phyloP scores from a whole-genome alignment of 2,888 invertebrate species.

The Tiphia femorata region DNA sequence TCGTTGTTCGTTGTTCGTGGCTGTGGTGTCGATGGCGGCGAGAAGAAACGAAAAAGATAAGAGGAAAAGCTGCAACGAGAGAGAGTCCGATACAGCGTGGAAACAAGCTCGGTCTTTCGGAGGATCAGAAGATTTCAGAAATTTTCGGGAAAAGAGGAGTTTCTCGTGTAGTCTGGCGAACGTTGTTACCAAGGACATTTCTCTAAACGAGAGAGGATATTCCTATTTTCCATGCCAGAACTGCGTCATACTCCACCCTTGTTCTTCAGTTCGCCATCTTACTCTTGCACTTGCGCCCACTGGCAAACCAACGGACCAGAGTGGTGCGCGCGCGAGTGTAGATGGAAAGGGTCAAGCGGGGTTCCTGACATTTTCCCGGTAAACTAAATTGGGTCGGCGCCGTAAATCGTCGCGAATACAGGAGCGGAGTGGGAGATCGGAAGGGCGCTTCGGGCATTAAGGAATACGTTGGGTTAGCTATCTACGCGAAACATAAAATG shows the following conservation, averaged over 20 bases:
- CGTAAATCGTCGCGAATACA: constrained; percentile 31
- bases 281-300: no score
- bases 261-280: no score
- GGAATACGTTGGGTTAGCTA: no score
- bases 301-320: no score
- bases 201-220: not conserved
- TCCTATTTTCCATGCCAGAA: constrained; percentile 3
- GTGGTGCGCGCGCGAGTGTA: constrained; percentile 14
- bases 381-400: constrained; percentile 35
- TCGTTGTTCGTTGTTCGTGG: not conserved
- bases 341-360: constrained; percentile 22
- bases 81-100: no score
- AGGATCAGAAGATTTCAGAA: not conserved
- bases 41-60: not conserved
- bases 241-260: no score
- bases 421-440: constrained; percentile 17
- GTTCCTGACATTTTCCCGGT: constrained; percentile 38
- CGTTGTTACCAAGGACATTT: not conserved
- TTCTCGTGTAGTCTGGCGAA: not conserved
- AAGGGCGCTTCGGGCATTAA: constrained; percentile 20
- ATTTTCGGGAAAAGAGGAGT: not conserved
- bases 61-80: no score
- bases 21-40: no score
- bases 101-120: not conserved
- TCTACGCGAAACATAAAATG: no score